A percentile compares a stretch with the other conserved stretches of the same genome.
Evolutionary conservation across 2,888 invertebrate species (phyloP).

Genomic region (Caenorhabditis sp.): DNA sequence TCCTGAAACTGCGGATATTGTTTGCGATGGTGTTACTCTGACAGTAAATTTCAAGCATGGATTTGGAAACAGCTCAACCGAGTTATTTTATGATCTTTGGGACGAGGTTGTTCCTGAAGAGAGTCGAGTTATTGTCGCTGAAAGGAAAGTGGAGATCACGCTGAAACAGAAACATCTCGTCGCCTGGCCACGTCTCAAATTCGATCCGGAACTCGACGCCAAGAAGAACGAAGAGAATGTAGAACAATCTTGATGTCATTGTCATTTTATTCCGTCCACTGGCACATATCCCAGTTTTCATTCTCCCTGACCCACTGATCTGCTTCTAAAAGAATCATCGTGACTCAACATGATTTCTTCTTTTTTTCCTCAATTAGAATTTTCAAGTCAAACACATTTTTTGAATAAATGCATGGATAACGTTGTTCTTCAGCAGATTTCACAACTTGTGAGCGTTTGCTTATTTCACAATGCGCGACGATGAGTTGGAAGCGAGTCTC

Average conservation of each 20-base stretch:
- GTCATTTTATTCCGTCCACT: background rate
- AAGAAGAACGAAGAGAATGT: slow-evolving; percentile 35
- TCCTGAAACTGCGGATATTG: slow-evolving; percentile 89
- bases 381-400: background rate
- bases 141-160: slow-evolving; percentile 80
- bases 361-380: background rate
- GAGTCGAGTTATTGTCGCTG: slow-evolving; percentile 74
- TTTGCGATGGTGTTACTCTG: slow-evolving; percentile 89
- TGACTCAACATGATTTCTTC: slow-evolving; percentile 3
- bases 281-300: slow-evolving; percentile 16
- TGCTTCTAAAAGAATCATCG: background rate
- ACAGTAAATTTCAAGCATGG: slow-evolving; percentile 73
- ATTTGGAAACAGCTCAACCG: slow-evolving; percentile 74
- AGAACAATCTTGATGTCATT: background rate
- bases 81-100: slow-evolving; percentile 77
- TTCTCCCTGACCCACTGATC: background rate
- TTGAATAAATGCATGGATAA: background rate
- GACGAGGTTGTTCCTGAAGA: slow-evolving; percentile 77
- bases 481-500: slow-evolving; percentile 27
- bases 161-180: slow-evolving; percentile 76
- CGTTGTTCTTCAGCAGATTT: too few species aligned
- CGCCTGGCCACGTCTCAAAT: slow-evolving; percentile 79
- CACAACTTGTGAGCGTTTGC: too few species aligned
- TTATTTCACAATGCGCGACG: too few species aligned
- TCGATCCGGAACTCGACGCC: slow-evolving; percentile 67